phyloP scores from a whole-genome alignment of 2,113 vertebrate genomes.

The Emydocephalus ijimae region DNA sequence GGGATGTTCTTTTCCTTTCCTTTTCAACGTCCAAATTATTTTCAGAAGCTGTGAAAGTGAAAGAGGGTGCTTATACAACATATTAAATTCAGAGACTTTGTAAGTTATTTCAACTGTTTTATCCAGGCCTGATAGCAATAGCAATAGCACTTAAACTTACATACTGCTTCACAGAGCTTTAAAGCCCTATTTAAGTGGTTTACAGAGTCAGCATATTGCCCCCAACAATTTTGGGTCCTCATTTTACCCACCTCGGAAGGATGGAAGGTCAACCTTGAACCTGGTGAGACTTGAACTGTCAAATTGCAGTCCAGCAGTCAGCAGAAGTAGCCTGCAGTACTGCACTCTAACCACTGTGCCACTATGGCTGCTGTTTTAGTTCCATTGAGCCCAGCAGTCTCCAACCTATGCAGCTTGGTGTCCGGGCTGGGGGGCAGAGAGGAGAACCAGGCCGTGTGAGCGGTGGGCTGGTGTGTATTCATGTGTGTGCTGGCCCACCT shows the following conservation, averaged over 20 bases:
- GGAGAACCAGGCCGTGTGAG: neutral
- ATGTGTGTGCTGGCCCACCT: neutral
- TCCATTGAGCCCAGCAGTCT: neutral
- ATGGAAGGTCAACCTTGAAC: too few species aligned
- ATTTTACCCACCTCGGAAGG: too few species aligned
- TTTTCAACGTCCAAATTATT: neutral
- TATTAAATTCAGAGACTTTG: neutral
- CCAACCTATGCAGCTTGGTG: neutral
- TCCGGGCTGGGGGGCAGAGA: neutral
- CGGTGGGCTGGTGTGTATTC: accelerated
- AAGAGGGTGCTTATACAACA: neutral
- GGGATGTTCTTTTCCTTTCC: neutral
- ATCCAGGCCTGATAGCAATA: neutral
- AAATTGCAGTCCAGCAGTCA: too few species aligned
- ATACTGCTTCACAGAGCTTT: too few species aligned
- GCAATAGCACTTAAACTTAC: too few species aligned
- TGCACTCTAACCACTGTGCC: too few species aligned
- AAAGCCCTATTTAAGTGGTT: too few species aligned
- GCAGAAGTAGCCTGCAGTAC: too few species aligned
- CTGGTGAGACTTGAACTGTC: too few species aligned
- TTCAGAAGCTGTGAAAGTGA: neutral
- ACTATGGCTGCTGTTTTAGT: neutral
- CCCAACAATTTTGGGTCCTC: too few species aligned
- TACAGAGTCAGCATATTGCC: too few species aligned
- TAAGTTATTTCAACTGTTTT: neutral